Conservation (phyloP, 2,888 invertebrate genomes). For the Volucella zonaria region DNA sequence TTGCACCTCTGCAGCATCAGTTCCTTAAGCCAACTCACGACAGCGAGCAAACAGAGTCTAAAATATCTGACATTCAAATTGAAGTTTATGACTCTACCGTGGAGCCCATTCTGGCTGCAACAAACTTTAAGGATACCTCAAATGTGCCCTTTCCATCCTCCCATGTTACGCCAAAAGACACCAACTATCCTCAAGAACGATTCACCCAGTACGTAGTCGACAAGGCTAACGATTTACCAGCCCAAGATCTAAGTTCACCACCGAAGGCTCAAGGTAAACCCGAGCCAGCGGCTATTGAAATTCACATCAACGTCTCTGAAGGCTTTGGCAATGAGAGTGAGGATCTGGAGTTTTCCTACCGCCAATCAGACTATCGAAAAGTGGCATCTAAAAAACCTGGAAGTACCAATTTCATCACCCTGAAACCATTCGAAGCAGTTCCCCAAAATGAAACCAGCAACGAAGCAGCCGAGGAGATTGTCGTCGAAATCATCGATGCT, state of each 20-base stretch:
- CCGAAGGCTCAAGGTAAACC: slow-evolving; percentile 77
- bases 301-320: slow-evolving; percentile 82
- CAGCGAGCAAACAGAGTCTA: slow-evolving; percentile 78
- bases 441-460: slow-evolving; percentile 67
- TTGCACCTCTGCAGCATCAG: background rate
- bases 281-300: slow-evolving; percentile 81
- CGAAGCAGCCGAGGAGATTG: slow-evolving; percentile 80
- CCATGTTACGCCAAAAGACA: slow-evolving; percentile 76
- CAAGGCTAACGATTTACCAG: slow-evolving; percentile 79
- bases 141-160: slow-evolving; percentile 75
- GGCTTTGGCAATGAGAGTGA: slow-evolving; percentile 80
- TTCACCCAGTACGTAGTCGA: slow-evolving; percentile 81
- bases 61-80: slow-evolving; percentile 81
- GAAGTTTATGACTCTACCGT: slow-evolving; percentile 81
- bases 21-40: slow-evolving; percentile 17
- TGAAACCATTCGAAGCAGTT: slow-evolving; percentile 48
- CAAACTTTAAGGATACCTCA: slow-evolving; percentile 78
- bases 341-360: slow-evolving; percentile 81
- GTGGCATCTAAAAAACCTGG: slow-evolving; percentile 40
- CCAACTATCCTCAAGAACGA: slow-evolving; percentile 78
- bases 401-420: slow-evolving; percentile 59
- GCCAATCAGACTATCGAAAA: slow-evolving; percentile 76
- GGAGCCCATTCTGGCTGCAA: slow-evolving; percentile 81
- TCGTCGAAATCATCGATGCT: slow-evolving; percentile 81
- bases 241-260: slow-evolving; percentile 77